Conservation (phyloP, 2,113 vertebrate genomes). For the Anolis carolinensis region DNA sequence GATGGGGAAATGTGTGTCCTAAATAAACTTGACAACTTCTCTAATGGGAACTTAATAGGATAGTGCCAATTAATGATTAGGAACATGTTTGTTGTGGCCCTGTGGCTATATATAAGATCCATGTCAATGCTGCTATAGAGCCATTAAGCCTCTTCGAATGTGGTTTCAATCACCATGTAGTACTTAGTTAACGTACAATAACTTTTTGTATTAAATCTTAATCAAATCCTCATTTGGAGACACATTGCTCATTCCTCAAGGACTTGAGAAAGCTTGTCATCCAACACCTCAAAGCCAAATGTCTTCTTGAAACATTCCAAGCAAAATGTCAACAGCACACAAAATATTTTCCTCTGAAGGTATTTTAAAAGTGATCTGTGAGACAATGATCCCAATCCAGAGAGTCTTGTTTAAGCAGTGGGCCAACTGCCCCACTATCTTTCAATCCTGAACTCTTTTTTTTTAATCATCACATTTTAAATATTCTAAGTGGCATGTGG, state of each 20-base stretch:
- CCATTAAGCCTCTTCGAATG: conserved; percentile 51
- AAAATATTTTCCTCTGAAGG: conserved; percentile 2
- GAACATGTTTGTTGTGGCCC: conserved; percentile 51
- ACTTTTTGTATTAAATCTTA: conserved; percentile 52
- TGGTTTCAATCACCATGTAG: conserved; percentile 59
- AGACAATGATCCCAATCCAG: neutral
- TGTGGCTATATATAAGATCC: conserved; percentile 8
- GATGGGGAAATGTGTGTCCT: neutral
- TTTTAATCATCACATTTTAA: neutral
- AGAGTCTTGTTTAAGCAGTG: neutral
- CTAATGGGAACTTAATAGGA: conserved; percentile 50
- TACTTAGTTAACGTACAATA: conserved; percentile 59
- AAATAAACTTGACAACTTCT: conserved; percentile 44
- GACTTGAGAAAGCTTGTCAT: conserved; percentile 46
- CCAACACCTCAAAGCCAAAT: conserved; percentile 43
- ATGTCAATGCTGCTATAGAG: conserved; percentile 53
- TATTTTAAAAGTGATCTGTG: neutral
- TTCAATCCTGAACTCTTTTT: neutral
- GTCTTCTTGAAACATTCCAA: neutral
- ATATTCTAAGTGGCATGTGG: neutral
- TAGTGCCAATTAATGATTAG: conserved; percentile 58
- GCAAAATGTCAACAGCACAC: conserved; percentile 20
- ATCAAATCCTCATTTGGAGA: conserved; percentile 57
- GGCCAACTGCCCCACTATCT: neutral
- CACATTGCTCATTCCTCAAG: conserved; percentile 50